phyloP scores from a whole-genome alignment of 2,113 vertebrate species.

The Aramus guarauna region DNA sequence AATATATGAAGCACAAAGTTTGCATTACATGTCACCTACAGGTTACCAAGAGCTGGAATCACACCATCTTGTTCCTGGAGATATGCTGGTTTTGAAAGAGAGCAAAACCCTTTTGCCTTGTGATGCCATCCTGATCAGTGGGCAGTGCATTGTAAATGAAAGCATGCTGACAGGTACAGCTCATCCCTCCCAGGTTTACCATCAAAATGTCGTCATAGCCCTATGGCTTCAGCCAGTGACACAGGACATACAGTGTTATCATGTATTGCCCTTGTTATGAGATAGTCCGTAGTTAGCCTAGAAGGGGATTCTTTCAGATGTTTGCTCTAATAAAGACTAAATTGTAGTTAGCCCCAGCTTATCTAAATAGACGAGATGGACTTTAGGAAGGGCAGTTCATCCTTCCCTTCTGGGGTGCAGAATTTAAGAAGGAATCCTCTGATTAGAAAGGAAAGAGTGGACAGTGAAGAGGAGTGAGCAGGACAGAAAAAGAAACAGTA shows the following conservation, averaged over 20 bases:
- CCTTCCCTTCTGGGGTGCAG: background rate
- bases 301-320: background rate
- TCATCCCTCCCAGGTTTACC: background rate
- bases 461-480: background rate
- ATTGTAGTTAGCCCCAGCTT: background rate
- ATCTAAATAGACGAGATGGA: background rate
- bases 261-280: background rate
- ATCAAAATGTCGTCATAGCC: background rate
- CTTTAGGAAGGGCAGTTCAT: background rate
- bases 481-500: background rate
- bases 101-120: constrained; percentile 72
- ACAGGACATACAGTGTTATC: background rate
- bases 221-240: background rate
- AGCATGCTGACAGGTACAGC: constrained; percentile 79
- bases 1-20: background rate
- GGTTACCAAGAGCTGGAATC: constrained; percentile 73
- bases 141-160: constrained; percentile 78
- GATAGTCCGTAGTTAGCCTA: background rate
- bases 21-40: constrained; percentile 25
- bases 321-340: background rate
- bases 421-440: background rate
- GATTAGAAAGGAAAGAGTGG: background rate
- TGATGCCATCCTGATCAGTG: constrained; percentile 74
- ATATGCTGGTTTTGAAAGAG: constrained; percentile 68
- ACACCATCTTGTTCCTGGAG: constrained; percentile 76